phyloP scores from a whole-genome alignment of 2,888 invertebrate genomes.

The Saturnia japonica region DNA sequence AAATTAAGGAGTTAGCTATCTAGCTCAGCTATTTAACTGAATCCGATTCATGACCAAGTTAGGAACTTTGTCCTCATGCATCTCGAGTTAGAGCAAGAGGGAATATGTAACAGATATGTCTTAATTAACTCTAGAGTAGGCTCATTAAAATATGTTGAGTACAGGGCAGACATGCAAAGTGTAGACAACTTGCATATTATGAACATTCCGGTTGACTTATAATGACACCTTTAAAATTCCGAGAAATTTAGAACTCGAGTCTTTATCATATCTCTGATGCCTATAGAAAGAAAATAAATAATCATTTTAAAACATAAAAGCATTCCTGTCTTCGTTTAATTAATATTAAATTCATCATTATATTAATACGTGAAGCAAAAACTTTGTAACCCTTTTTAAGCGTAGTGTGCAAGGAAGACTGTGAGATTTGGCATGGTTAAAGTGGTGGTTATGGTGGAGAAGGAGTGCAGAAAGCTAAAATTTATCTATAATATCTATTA shows the following conservation, averaged over 20 bases:
- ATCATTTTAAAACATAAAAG: neutral
- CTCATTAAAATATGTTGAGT: constrained; percentile 29
- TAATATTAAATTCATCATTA: too few species aligned
- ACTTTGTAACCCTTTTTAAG: too few species aligned
- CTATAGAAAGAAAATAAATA: neutral
- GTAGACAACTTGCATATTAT: neutral
- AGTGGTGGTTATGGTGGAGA: too few species aligned
- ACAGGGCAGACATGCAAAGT: neutral
- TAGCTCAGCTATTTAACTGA: neutral
- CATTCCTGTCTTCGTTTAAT: neutral
- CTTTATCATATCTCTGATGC: neutral
- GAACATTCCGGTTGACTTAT: neutral
- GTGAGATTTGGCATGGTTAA: too few species aligned
- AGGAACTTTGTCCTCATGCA: constrained; percentile 6
- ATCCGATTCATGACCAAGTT: constrained; percentile 4
- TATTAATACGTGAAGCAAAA: too few species aligned
- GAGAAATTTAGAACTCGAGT: neutral
- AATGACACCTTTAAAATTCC: neutral
- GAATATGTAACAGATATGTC: constrained; percentile 22
- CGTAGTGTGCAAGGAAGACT: too few species aligned
- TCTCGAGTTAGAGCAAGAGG: constrained; percentile 25
- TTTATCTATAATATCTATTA: too few species aligned
- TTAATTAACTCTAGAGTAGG: constrained; percentile 26
- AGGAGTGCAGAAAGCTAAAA: too few species aligned
- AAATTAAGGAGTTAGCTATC: neutral